These are phyloP conservation scores for Meleagris gallopavo DNA, from an alignment of 2,113 vertebrate species.

Conservation along the genomic window DNA sequence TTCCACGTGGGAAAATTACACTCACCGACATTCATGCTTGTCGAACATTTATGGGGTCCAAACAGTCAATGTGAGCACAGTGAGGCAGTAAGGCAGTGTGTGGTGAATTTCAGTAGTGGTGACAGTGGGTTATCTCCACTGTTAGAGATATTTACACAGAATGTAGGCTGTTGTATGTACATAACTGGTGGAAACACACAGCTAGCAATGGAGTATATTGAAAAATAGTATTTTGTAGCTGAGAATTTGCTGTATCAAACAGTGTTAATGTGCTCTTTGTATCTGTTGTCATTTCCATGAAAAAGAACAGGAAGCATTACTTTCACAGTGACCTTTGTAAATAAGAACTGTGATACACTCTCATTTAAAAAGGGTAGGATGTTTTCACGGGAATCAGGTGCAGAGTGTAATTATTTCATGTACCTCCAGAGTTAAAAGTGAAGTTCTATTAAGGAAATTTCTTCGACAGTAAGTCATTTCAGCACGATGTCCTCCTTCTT, in stretches of 20 bases:
- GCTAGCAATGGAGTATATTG: not conserved
- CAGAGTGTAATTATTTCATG: not conserved
- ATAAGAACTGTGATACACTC: not conserved
- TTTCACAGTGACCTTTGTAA: not conserved
- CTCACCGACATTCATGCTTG: not conserved
- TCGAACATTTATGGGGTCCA: not conserved
- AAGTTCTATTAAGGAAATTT: conserved; percentile 91
- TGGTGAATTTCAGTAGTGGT: not conserved
- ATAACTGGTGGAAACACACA: not conserved
- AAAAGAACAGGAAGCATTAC: not conserved
- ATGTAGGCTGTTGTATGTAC: not conserved
- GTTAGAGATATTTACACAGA: not conserved
- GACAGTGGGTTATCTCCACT: not conserved
- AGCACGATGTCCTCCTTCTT: conserved; percentile 84
- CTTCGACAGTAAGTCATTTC: conserved; percentile 90
- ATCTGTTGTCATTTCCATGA: not conserved
- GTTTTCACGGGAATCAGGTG: not conserved
- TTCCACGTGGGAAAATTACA: too few relatives aligned
- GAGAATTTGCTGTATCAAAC: not conserved
- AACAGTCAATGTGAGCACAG: not conserved
- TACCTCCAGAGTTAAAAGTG: conserved; percentile 93
- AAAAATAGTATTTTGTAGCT: not conserved
- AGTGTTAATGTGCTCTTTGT: not conserved
- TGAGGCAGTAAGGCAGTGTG: too few relatives aligned
- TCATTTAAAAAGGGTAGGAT: not conserved